Percentiles rank a stretch among this genome's conserved stretches.
phyloP scores from a whole-genome alignment of 2,113 vertebrate species.

The Laticauda laticaudata region DNA sequence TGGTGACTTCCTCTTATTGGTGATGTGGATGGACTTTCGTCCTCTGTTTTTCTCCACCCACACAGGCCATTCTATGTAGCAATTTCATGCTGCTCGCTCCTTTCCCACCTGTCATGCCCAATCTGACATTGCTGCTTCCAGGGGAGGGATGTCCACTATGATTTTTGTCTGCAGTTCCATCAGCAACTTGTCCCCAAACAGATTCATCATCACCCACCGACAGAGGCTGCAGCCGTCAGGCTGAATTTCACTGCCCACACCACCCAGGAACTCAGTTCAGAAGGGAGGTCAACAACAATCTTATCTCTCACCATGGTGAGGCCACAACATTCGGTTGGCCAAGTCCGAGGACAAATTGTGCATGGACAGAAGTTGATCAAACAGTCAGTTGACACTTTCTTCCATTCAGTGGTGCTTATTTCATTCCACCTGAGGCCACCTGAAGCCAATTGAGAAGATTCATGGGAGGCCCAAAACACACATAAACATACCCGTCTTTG shows the following conservation, averaged over 20 bases:
- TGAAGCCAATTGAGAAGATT: background rate
- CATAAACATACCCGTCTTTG: background rate
- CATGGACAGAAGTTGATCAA: background rate
- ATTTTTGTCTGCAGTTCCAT: slow-evolving; percentile 27
- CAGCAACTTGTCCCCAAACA: slow-evolving; percentile 22
- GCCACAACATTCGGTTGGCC: background rate
- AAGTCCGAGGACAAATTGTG: background rate
- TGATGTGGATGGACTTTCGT: background rate
- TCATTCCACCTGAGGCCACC: background rate
- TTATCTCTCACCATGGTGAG: background rate
- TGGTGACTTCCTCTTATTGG: background rate
- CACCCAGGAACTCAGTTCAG: background rate
- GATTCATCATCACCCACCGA: background rate
- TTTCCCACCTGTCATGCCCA: slow-evolving; percentile 28
- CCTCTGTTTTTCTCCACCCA: background rate
- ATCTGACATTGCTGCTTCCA: slow-evolving; percentile 27
- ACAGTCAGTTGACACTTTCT: background rate
- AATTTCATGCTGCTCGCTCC: slow-evolving; percentile 26
- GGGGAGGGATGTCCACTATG: slow-evolving; percentile 17
- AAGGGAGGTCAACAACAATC: background rate
- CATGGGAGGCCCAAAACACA: background rate
- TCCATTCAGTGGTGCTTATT: background rate
- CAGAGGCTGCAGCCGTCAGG: slow-evolving; percentile 7
- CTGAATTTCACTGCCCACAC: slow-evolving; percentile 9
- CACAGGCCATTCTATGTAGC: background rate